These are phyloP conservation scores for Sphenopsis melanotis DNA, from an alignment of 2,797 vertebrate species.

Conservation along the genomic window DNA sequence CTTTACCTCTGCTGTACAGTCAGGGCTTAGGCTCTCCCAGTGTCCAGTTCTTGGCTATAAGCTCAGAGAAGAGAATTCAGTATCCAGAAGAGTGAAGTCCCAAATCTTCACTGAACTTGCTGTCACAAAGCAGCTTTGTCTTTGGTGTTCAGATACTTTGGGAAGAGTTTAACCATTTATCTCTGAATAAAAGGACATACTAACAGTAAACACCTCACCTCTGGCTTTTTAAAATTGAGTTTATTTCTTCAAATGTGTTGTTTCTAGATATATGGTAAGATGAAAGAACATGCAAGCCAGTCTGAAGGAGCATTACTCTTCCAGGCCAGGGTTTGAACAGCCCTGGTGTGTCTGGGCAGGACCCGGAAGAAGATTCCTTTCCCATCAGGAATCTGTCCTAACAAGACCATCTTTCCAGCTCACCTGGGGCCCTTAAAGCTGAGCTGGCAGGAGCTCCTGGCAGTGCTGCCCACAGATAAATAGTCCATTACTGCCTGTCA, in stretches of 20 bases:
- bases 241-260: neutral
- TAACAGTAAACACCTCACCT: neutral
- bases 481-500: neutral
- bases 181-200: neutral
- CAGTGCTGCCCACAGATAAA: neutral
- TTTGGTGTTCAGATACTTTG: neutral
- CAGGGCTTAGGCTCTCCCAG: neutral
- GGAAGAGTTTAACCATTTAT: neutral
- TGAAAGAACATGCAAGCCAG: neutral
- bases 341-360: neutral
- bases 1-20: neutral
- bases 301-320: neutral
- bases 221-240: neutral
- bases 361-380: neutral
- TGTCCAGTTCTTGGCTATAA: neutral
- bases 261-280: neutral
- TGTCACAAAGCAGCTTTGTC: neutral
- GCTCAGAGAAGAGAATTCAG: neutral
- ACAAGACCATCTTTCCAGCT: neutral
- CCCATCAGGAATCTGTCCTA: neutral
- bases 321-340: neutral
- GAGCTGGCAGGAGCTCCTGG: neutral
- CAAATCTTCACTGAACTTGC: neutral
- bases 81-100: neutral
- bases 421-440: neutral